phyloP scores from a whole-genome alignment of 2,888 invertebrate genomes.

The Pristionchus maxplancki region DNA sequence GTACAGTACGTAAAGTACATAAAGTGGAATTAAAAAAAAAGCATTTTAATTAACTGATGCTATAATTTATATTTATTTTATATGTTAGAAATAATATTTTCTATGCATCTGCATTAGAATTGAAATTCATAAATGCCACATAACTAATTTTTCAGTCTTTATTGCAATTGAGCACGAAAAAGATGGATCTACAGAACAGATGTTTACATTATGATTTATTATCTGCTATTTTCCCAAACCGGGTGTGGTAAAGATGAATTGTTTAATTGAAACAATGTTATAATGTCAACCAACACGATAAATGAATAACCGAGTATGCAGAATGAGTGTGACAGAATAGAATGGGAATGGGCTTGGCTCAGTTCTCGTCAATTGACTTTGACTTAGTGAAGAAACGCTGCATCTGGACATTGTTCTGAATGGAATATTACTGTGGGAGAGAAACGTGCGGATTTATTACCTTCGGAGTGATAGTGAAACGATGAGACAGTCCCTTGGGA shows the following conservation, averaged over 20 bases:
- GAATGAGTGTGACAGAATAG: background rate
- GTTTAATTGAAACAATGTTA: slow-evolving; percentile 10
- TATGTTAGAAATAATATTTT: too few relatives aligned
- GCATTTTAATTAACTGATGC: too few relatives aligned
- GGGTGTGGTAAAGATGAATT: background rate
- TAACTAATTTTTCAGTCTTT: background rate
- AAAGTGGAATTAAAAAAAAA: too few relatives aligned
- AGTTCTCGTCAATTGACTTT: slow-evolving; percentile 4
- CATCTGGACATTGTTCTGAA: slow-evolving; percentile 72
- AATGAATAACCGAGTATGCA: background rate
- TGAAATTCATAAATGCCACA: background rate
- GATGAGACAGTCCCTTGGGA: slow-evolving; percentile 69
- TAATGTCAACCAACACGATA: slow-evolving; percentile 19
- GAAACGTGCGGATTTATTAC: slow-evolving; percentile 52
- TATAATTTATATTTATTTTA: too few relatives aligned
- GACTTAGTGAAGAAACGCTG: slow-evolving; percentile 68
- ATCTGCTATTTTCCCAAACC: slow-evolving; percentile 23
- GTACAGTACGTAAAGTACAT: too few relatives aligned
- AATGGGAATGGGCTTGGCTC: background rate
- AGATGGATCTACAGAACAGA: background rate
- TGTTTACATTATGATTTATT: background rate
- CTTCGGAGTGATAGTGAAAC: slow-evolving; percentile 73
- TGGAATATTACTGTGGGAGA: background rate
- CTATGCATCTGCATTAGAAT: too few relatives aligned
- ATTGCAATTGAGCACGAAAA: background rate